Percentiles rank a stretch among this genome's conserved stretches.
These are phyloP conservation scores for Alosa sapidissima DNA, from an alignment of 2,797 vertebrate genomes.

Conservation along the genomic window DNA sequence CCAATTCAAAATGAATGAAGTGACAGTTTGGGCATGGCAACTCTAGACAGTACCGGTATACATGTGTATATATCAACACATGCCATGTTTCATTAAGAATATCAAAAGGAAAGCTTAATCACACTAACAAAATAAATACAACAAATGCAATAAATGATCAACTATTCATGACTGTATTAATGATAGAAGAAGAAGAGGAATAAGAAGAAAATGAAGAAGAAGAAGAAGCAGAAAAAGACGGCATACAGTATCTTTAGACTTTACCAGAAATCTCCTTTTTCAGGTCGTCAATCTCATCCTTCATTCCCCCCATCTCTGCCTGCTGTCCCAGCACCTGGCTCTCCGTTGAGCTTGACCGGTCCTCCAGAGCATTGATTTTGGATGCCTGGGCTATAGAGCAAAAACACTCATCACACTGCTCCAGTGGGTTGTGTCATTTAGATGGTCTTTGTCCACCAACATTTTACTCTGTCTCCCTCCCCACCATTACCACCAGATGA, in stretches of 20 bases:
- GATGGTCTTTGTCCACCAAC: background rate
- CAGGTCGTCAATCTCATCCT: slow-evolving; percentile 35
- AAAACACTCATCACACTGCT: slow-evolving; percentile 7
- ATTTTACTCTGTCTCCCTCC: background rate
- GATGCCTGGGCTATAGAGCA: background rate
- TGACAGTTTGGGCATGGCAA: too few relatives aligned
- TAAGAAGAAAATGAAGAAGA: background rate
- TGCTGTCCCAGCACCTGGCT: slow-evolving; percentile 3
- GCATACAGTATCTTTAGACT: background rate
- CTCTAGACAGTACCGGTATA: too few relatives aligned
- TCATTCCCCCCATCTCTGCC: slow-evolving; percentile 35
- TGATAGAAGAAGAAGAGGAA: background rate
- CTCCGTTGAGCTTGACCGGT: background rate
- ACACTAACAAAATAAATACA: background rate
- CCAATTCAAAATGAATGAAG: background rate
- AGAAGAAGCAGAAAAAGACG: background rate
- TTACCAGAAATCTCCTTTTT: slow-evolving; percentile 19
- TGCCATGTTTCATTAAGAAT: background rate
- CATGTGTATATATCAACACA: background rate
- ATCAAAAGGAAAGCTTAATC: background rate
- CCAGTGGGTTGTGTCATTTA: slow-evolving; percentile 11
- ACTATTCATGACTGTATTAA: too few relatives aligned
- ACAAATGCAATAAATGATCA: too few relatives aligned
- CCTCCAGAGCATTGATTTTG: background rate
- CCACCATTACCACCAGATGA: background rate